Base-by-base conservation (phyloP, 2,888 invertebrate genomes). In the Sphinx pinastri region DNA sequence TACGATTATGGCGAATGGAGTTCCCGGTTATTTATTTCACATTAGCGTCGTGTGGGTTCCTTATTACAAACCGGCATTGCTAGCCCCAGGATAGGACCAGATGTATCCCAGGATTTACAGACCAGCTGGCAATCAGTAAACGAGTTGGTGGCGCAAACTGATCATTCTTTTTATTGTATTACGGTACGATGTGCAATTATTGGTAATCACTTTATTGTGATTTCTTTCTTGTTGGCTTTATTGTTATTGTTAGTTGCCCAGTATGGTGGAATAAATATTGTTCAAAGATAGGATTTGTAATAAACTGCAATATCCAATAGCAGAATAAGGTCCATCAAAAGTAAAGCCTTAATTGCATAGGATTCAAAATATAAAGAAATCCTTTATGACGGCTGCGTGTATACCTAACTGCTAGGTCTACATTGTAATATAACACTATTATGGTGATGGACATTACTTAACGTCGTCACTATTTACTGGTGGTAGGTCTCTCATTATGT, bases 11-110 rank as follows among this genome's bases (percentile, higher is more conserved):
- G 63, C 19, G 63, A 14, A 38, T 58, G 38, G 12, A 49, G 63
- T 63, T 63, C 63, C 49, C 63, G 12, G 63, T 19, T 63, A 63
- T 63, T 63, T 63, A 63, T 63, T 63, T 63, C 63, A 63, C 63
- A 63, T 63, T 63, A 63, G 47, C 60, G 49, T 63, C 49, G 63
- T 63, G 63, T 63, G 49, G 19, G 63, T 63, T 63, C 47, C 58
- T 60, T 49, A 31, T 38, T 25, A 49, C 12, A 38, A 71, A 71
- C 69, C 58, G 38, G 58, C 14, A 19, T 13, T 2, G 57, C 12
- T 63, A 63, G 49, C 63, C 63, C 19, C 63, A 47, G 49, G 63
- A 25, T 58, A 63, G 10, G 45, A 14, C 63, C 49, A 63, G 63
- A 25, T 63, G 63, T 63, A 47, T 45, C 63, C 13, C 13, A 16